A percentile compares a stretch with the other conserved stretches of the same genome.
Conservation (phyloP, 2,113 vertebrate genomes). For the western clawed frog (Xenopus tropicalis) region UCB_Xtro_10.0 CM004452.2:34718001-34718500, state of each 20-base stretch:
- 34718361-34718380: conserved; percentile 77
- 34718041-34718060: no score
- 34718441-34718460: not conserved
- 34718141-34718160: no score
- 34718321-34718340: conserved; percentile 67
- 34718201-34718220: not conserved
- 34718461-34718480: not conserved
- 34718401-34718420: conserved; percentile 69
- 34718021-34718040: no score
- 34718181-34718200: not conserved
- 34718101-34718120: no score
- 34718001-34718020: no score
- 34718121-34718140: no score
- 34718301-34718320: conserved; percentile 67
- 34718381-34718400: conserved; percentile 76
- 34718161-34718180: no score
- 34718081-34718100: no score
- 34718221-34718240: not conserved
- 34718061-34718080: no score
- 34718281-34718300: conserved; percentile 68
- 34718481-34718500: not conserved
- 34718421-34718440: not conserved
- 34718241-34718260: conserved; percentile 6
- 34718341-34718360: conserved; percentile 76
- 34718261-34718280: conserved; percentile 18